phyloP scores from a whole-genome alignment of 2,113 vertebrate species.

The Poecilia latipinna region DNA sequence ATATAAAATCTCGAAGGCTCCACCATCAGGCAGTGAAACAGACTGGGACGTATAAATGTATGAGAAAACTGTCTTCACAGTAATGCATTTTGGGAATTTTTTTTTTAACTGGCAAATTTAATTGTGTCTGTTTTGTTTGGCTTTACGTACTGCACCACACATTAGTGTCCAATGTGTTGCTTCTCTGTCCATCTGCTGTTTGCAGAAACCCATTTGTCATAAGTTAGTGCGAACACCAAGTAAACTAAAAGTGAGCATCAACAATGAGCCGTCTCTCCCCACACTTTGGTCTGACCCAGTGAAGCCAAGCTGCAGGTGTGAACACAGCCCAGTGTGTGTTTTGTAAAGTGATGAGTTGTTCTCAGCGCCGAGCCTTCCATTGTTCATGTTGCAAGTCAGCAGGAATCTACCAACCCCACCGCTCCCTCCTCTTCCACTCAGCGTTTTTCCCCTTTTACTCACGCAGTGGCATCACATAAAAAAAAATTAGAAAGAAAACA shows the following conservation, averaged over 20 bases:
- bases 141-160: neutral
- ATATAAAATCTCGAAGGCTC: no score
- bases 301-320: slow-evolving; percentile 32
- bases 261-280: slow-evolving; percentile 9
- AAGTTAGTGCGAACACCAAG: slow-evolving; percentile 19
- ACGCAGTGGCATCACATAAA: neutral
- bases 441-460: neutral
- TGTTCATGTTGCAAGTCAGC: slow-evolving; percentile 75
- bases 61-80: neutral
- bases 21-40: neutral
- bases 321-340: slow-evolving; percentile 13
- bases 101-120: neutral
- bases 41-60: neutral
- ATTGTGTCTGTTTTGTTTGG: neutral
- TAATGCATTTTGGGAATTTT: no score
- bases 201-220: slow-evolving; percentile 21
- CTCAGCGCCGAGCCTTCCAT: slow-evolving; percentile 35
- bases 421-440: slow-evolving; percentile 9
- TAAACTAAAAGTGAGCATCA: slow-evolving; percentile 24
- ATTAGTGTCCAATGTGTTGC: neutral
- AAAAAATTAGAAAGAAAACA: neutral
- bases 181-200: slow-evolving; percentile 7
- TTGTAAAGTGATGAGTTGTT: slow-evolving; percentile 27
- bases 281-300: slow-evolving; percentile 8
- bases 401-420: slow-evolving; percentile 22